Evolutionary conservation across 2,113 vertebrate species (phyloP), one percentile per base, ranked within the genome.

Genomic region (Oenanthe melanoleuca): DNA sequence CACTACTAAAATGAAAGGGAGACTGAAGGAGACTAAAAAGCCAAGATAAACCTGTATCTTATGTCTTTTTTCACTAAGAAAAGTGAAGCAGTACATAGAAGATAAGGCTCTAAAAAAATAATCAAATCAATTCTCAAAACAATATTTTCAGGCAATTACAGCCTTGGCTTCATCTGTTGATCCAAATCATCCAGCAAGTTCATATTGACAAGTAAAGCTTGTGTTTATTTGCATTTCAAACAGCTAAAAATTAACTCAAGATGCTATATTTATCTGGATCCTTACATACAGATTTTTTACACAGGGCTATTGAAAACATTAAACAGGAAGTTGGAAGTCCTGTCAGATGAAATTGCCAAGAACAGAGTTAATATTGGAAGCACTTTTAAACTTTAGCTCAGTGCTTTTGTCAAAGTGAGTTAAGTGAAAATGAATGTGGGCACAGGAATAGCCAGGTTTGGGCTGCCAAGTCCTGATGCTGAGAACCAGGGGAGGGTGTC

Each of bases 191-290:
- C 18, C 55, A 78, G 73, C 50, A 81, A 77, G 67, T 71, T 88
- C 60, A 61, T 63, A 44, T 4, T 80, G 63, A 90, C 2, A 15
- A 86, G 63, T 19, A 84, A 93, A 93, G 22, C 56, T 71, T 63
- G 29, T 44, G 38, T 86, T 80, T 79, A 82, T 90, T 79, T 93
- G 44, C 67, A 90, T 90, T 90, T 86, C 42, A 92, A 80, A 82
- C 22, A 67, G 83, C 28, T 72, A 40, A 82, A 93, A 90, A 72
- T 61, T 40, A 88, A 59, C 69, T 73, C 72, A 88, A 92, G 67
- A 80, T 77, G 55, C 25, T 80, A 4, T 53, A 65, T 93, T 73
- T 83, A 83, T 86, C 80, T 80, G 75, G 37, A 66, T 80, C 24
- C 15, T 38, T 29, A 29, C 28, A 64, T 6, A 53, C 9, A 69